Conservation (phyloP, 2,888 invertebrate genomes). For the Drosophila vallismaia region DNA sequence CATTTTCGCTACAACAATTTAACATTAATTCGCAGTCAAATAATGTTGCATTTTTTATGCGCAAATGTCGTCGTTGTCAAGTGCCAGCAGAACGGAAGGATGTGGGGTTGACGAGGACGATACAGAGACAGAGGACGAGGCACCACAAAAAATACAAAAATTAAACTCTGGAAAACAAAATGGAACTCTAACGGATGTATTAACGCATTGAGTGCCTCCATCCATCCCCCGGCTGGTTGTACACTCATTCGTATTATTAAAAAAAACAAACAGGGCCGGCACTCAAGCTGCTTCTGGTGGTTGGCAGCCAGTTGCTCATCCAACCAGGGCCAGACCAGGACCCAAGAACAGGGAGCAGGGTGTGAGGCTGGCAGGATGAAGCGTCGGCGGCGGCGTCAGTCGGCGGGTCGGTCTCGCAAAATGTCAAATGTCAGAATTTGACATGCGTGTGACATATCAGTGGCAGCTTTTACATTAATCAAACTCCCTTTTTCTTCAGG, state of each 20-base stretch:
- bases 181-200: constrained; percentile 75
- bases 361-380: constrained; percentile 29
- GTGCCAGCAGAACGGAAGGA: constrained; percentile 64
- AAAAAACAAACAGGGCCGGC: constrained; percentile 61
- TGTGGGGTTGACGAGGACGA: constrained; percentile 29
- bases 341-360: constrained; percentile 33
- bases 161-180: constrained; percentile 52
- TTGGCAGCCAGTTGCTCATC: constrained; percentile 64
- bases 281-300: constrained; percentile 65
- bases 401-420: constrained; percentile 71
- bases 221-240: constrained; percentile 20
- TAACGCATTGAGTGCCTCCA: constrained; percentile 66
- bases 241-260: constrained; percentile 44
- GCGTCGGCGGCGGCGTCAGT: constrained; percentile 59
- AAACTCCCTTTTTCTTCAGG: constrained; percentile 82
- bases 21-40: constrained; percentile 82
- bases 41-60: constrained; percentile 82
- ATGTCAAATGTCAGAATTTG: constrained; percentile 85
- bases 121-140: too few relatives aligned
- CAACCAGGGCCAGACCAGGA: constrained; percentile 50
- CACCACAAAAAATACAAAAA: constrained; percentile 16
- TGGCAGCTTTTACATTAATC: constrained; percentile 85
- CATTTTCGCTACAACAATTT: constrained; percentile 70
- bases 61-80: constrained; percentile 82
- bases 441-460: constrained; percentile 85